These are phyloP conservation scores for Anguilla anguilla DNA, from an alignment of 2,797 vertebrate genomes.

Conservation along the genomic window DNA sequence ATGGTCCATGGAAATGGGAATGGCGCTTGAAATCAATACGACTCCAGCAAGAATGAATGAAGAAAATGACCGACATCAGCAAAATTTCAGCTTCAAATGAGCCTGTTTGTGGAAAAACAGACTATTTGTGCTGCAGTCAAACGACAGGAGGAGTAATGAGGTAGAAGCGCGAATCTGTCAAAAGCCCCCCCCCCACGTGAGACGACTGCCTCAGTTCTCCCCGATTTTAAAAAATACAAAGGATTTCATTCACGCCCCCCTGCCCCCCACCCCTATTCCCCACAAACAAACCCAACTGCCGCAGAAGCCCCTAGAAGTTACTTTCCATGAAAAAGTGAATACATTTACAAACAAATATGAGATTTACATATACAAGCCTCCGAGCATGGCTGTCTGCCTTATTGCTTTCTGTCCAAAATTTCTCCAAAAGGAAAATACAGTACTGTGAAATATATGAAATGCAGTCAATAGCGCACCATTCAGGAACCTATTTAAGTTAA, in stretches of 20 bases:
- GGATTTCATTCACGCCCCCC: too few relatives aligned
- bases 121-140: background rate
- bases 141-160: background rate
- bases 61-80: background rate
- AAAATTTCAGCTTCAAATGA: background rate
- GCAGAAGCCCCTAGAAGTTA: constrained; percentile 26
- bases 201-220: background rate
- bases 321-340: constrained; percentile 43
- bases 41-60: background rate
- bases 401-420: constrained; percentile 8
- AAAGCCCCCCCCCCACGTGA: too few relatives aligned
- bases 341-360: constrained; percentile 49
- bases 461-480: background rate
- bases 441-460: background rate
- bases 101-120: background rate
- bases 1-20: background rate
- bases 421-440: background rate
- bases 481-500: background rate
- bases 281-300: background rate
- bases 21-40: background rate
- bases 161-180: background rate
- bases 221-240: background rate
- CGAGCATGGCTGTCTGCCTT: constrained; percentile 13
- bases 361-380: constrained; percentile 46
- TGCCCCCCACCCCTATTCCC: too few relatives aligned